phyloP scores from a whole-genome alignment of 2,113 vertebrate species.

The Macheiramphus alcinus region DNA sequence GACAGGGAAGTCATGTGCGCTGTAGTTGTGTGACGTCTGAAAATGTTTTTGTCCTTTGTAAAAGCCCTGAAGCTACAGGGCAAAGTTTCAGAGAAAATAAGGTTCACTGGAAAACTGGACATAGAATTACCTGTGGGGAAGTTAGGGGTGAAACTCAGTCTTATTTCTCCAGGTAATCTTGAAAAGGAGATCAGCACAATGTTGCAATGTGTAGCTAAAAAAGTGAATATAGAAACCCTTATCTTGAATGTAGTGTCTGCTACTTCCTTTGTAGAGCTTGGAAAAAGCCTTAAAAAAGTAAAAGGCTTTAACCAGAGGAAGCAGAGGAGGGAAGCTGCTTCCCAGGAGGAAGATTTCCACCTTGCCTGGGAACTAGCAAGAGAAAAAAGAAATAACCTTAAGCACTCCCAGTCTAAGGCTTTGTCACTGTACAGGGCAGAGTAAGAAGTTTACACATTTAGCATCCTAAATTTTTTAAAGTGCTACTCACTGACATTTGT shows the following conservation, averaged over 20 bases:
- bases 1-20: not conserved
- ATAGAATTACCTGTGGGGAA: not conserved
- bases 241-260: not conserved
- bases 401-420: not conserved
- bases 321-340: not conserved
- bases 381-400: not conserved
- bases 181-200: not conserved
- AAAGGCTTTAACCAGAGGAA: not conserved
- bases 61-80: not conserved
- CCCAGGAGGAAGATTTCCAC: not conserved
- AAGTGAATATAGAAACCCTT: not conserved
- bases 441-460: not conserved
- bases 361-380: not conserved
- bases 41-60: not conserved
- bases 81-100: not conserved
- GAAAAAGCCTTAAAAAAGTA: not conserved
- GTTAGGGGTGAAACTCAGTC: not conserved
- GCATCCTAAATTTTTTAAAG: not conserved
- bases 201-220: not conserved
- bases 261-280: not conserved
- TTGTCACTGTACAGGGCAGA: not conserved
- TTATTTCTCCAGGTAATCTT: not conserved
- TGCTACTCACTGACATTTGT: not conserved
- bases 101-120: not conserved
- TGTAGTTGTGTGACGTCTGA: not conserved